phyloP scores from a whole-genome alignment of 2,888 invertebrate species.

The Rotaria sp. region DNA sequence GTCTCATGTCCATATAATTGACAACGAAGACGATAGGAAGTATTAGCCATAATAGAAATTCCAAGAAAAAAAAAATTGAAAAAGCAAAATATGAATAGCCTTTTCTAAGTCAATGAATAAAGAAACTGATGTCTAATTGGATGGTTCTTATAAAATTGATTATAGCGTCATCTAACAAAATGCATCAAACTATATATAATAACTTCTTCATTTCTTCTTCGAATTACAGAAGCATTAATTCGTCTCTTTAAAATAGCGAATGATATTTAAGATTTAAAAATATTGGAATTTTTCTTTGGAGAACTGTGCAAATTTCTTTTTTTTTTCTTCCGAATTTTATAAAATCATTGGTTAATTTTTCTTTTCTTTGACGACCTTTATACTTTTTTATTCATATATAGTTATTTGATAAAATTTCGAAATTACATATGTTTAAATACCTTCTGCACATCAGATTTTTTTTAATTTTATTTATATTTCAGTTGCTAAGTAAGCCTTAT shows the following conservation, averaged over 20 bases:
- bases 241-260: neutral
- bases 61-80: neutral
- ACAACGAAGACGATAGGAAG: constrained; percentile 69
- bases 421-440: neutral
- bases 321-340: neutral
- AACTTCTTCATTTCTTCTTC: too few relatives aligned
- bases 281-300: neutral
- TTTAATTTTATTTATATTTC: too few relatives aligned
- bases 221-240: neutral
- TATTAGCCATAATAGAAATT: neutral
- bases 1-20: constrained; percentile 67
- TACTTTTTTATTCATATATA: neutral
- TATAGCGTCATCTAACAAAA: neutral
- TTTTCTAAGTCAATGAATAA: neutral
- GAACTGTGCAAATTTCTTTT: too few relatives aligned
- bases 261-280: neutral
- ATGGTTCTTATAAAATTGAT: neutral
- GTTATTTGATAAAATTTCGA: neutral
- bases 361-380: neutral
- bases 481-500: too few relatives aligned
- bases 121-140: neutral
- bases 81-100: neutral
- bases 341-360: neutral
- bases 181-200: neutral
- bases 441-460: neutral